Percentiles rank a stretch among this genome's conserved stretches.
Conservation (phyloP, 1,140 invertebrate genomes). For the Hyposmocoma kahamanoa region DNA sequence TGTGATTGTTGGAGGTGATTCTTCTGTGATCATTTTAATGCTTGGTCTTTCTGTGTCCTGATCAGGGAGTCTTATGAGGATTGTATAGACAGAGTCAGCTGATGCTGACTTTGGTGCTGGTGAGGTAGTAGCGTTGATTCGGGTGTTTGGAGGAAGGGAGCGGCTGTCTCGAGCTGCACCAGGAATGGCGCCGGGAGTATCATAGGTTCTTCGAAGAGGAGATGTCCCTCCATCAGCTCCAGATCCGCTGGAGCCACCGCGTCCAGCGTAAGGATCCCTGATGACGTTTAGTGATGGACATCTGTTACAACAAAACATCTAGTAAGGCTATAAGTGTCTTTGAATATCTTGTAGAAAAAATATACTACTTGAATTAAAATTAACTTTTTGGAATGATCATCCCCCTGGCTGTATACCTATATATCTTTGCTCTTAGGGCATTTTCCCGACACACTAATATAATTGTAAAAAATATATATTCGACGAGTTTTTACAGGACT, state of each 20-base stretch:
- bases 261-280: constrained; percentile 77
- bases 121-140: constrained; percentile 58
- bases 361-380: too few species aligned
- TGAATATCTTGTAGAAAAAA: too few species aligned
- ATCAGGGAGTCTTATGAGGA: constrained; percentile 88
- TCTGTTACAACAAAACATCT: constrained; percentile 32
- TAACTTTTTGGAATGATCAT: too few species aligned
- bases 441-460: too few species aligned
- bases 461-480: too few species aligned
- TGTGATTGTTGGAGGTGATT: constrained; percentile 63
- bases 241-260: constrained; percentile 54
- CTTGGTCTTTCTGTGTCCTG: constrained; percentile 76
- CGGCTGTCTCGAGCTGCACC: constrained; percentile 70
- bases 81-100: constrained; percentile 90
- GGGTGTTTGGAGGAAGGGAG: constrained; percentile 68
- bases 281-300: constrained; percentile 90
- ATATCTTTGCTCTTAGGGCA: too few species aligned
- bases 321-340: too few species aligned
- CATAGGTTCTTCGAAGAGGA: constrained; percentile 52
- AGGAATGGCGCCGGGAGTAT: constrained; percentile 34
- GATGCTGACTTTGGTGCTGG: constrained; percentile 78
- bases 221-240: constrained; percentile 57
- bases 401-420: too few species aligned
- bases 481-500: too few species aligned
- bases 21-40: constrained; percentile 91